Conservation (phyloP, 2,888 invertebrate species). For the Onchidella celtica region DNA sequence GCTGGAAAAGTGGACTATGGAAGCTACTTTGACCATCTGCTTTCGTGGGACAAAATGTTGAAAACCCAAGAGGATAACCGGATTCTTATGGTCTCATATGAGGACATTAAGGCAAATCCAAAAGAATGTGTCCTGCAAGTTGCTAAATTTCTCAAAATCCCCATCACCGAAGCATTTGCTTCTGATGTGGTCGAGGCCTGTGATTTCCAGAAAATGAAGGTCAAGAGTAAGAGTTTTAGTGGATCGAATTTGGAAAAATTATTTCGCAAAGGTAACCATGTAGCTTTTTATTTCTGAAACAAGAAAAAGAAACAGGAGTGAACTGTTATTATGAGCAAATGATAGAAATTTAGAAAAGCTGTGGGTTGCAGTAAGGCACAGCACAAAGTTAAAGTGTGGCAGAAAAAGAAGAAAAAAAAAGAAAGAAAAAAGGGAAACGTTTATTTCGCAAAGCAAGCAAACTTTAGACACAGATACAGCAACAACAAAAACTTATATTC, state of each 20-base stretch:
- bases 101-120: conserved; percentile 7
- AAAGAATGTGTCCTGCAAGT: background rate
- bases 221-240: background rate
- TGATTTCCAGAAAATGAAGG: conserved; percentile 12
- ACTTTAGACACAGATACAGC: no score
- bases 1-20: conserved; percentile 21
- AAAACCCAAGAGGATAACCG: conserved; percentile 6
- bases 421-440: no score
- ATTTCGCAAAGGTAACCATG: conserved; percentile 32
- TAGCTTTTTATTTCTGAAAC: no score
- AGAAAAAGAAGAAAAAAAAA: no score
- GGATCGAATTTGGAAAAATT: background rate
- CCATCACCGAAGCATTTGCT: conserved; percentile 6
- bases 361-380: no score
- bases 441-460: no score
- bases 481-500: no score
- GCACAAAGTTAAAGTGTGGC: no score
- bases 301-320: no score
- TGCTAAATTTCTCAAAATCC: background rate
- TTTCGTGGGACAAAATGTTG: background rate
- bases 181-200: background rate
- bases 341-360: no score
- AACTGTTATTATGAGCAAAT: no score
- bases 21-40: conserved; percentile 5
- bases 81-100: background rate